Evolutionary conservation across 2,888 invertebrate species (phyloP).

Genomic region (Drosophila mercatorum): DNA sequence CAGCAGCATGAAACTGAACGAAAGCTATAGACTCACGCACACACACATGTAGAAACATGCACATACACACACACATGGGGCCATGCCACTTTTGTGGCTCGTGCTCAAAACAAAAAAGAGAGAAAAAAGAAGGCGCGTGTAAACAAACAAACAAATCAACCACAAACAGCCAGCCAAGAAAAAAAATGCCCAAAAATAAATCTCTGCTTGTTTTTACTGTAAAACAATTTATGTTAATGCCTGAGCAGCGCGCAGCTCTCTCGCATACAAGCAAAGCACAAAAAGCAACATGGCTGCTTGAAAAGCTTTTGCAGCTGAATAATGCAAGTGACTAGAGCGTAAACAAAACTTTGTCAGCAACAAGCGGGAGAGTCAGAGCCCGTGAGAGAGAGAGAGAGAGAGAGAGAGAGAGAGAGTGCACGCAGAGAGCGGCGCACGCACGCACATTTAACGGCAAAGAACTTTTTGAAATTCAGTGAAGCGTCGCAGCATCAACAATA

Average conservation of each 20-base stretch:
- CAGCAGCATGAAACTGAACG: constrained; percentile 34
- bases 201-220: constrained; percentile 24
- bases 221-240: constrained; percentile 57
- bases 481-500: constrained; percentile 51
- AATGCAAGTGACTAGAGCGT: constrained; percentile 54
- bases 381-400: constrained; percentile 4
- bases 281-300: constrained; percentile 78
- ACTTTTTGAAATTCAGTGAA: constrained; percentile 72
- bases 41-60: not conserved
- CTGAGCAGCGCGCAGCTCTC: constrained; percentile 30
- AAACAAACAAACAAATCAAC: constrained; percentile 66
- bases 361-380: not conserved
- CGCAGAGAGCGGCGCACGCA: not conserved
- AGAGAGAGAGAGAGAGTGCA: constrained; percentile 1
- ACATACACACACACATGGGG: constrained; percentile 4
- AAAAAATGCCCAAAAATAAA: constrained; percentile 47
- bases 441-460: constrained; percentile 71
- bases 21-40: constrained; percentile 39
- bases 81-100: constrained; percentile 47
- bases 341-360: constrained; percentile 62
- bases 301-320: constrained; percentile 78
- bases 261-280: constrained; percentile 34
- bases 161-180: constrained; percentile 20
- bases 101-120: constrained; percentile 51
- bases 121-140: constrained; percentile 31